Evolutionary conservation across 1,140 invertebrate species (phyloP), one percentile per base, ranked within the genome.

Genomic region (Hylyphantes graminicola): DNA sequence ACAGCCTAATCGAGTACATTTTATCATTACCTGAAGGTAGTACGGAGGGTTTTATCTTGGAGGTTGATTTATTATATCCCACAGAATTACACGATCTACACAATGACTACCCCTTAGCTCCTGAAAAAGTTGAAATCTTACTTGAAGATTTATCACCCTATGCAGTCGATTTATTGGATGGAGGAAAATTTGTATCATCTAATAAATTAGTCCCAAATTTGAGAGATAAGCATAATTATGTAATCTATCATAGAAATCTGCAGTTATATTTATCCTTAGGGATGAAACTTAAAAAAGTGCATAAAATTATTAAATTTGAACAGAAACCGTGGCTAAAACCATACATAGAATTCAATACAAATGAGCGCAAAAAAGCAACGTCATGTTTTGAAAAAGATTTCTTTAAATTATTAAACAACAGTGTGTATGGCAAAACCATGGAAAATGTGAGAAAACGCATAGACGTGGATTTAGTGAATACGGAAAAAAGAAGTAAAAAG

Each of bases 391-490:
- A 35, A 35, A 35, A 35, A 35, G 35, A 35, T 35, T 35, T 89
- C 61, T 88, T 87, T 70, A 89, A 89, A 85, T 82, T 91, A 72
- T 88, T 91, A 85, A 91, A 90, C 35, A 35, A 35, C 35, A 35
- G 35, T 35, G 35, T 35, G 35, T 35, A 35, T 35, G 35, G 35
- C 35, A 91, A 91, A 89, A 90, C 89, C 2, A 91, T 91, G 87
- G 90, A 91, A 87, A 91, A 91, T 88, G 86, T 90, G 15, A 86
- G 88, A 80, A 91, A 91, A 77, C 86, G 88, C 85, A 87, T 87
- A 48, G 87, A 90, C 19, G 21, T 67, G 10, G 88, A 88, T 88
- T 79, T 91, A 87, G 88, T 87, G 63, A 75, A 21, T 53, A 88
- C 87, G 87, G 67, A 48, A 72, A 84, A 87, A 77, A 88, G 89